Percentiles rank a stretch among this genome's conserved stretches.
phyloP scores from a whole-genome alignment of 1,140 invertebrate species.

The Microvelia longipes region DNA sequence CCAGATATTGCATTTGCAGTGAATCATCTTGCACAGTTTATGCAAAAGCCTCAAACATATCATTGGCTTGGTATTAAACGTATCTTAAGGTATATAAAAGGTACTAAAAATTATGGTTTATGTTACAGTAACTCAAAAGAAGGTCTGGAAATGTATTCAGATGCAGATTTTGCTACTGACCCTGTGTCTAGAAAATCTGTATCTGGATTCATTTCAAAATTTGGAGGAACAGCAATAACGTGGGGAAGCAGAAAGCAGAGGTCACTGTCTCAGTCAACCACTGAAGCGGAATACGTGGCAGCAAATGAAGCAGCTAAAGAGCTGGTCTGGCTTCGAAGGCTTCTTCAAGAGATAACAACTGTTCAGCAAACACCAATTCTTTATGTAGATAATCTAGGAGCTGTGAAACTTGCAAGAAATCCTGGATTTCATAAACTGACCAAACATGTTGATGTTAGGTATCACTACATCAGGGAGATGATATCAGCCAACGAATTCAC shows the following conservation, averaged over 20 bases:
- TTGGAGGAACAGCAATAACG: conserved; percentile 2
- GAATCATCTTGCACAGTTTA: background rate
- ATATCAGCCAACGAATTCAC: too few relatives aligned
- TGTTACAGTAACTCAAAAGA: conserved; percentile 16
- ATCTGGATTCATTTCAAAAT: conserved; percentile 1
- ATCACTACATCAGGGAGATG: too few relatives aligned
- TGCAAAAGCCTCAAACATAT: background rate
- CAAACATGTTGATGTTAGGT: too few relatives aligned
- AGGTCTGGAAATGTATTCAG: background rate
- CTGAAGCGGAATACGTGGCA: conserved; percentile 5
- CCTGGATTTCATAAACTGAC: too few relatives aligned
- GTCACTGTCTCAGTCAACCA: conserved; percentile 2
- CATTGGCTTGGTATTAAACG: background rate
- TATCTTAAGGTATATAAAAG: background rate
- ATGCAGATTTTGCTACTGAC: conserved; percentile 9
- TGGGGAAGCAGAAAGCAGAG: conserved; percentile 1
- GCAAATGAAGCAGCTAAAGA: conserved; percentile 1
- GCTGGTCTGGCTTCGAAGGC: background rate
- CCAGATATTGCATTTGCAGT: background rate
- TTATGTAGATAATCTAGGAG: conserved; percentile 27
- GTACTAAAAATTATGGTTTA: background rate
- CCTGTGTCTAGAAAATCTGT: background rate
- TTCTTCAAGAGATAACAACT: background rate
- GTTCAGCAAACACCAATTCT: conserved; percentile 13
- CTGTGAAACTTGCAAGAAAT: too few relatives aligned